Evolutionary conservation across 2,888 invertebrate genomes (phyloP).

Genomic region (Elegia similella): DNA sequence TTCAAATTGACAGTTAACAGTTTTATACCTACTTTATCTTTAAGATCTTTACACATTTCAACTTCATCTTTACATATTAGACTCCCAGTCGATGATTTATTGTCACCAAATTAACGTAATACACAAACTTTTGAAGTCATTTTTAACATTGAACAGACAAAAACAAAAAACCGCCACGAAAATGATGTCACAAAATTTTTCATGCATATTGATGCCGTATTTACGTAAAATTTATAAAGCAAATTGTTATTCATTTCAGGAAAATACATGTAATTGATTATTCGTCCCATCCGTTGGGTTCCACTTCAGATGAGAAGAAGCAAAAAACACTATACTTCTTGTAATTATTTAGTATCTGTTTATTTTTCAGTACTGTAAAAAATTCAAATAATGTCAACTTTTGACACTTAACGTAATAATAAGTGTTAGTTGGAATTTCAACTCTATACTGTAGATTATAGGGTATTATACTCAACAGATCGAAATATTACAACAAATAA

Average conservation of each 20-base stretch:
- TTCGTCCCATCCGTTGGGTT: slow-evolving; percentile 47
- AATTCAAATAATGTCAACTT: neutral
- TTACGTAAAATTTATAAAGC: neutral
- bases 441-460: slow-evolving; percentile 14
- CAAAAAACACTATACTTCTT: neutral
- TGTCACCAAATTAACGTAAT: no score
- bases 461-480: neutral
- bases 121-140: no score
- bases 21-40: no score
- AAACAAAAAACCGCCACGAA: no score
- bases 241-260: slow-evolving; percentile 49
- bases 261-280: slow-evolving; percentile 68
- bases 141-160: no score
- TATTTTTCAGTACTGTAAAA: neutral
- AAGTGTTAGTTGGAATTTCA: slow-evolving; percentile 14
- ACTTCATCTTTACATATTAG: no score
- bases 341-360: neutral
- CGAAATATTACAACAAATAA: slow-evolving; percentile 3
- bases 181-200: no score
- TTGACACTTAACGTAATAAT: neutral
- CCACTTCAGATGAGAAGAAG: slow-evolving; percentile 43
- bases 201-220: no score
- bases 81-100: no score
- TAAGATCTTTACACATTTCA: no score
- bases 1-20: no score